Evolutionary conservation across 2,888 invertebrate genomes (phyloP), one percentile per base, ranked within the genome.

Genomic region (Epistrophe eligans): DNA sequence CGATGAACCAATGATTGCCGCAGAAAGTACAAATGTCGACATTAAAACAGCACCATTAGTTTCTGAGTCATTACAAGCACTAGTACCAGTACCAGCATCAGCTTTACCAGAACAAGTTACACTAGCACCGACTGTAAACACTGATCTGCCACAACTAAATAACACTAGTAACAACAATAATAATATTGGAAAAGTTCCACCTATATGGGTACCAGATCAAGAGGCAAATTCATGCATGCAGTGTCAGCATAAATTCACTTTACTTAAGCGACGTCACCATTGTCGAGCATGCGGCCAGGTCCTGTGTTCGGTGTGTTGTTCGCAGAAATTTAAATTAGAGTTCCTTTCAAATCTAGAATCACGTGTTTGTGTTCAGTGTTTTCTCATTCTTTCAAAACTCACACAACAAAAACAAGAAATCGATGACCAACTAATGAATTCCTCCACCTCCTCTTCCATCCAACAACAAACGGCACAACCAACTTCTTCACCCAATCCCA

Each of bases 231-330:
- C 94, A 88, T 98, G 98, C 91, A 96, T 98, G 95, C 95, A 96
- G 89, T 98, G 98, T 91, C 95, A 96, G 84, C 92, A 94, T 60
- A 96, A 95, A 92, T 98, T 98, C 92, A 97, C 96, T 1, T 94
- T 98, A 88, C 94, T 97, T 67, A 96, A 96, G 91, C 94, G 97
- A 57, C 94, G 98, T 48, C 98, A 98, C 93, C 98, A 98, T 92
- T 98, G 98, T 91, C 94, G 98, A 72, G 97, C 97, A 62, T 98
- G 97, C 91, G 97, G 97, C 87, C 95, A 96, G 93, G 96, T 98
- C 4, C 93, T 97, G 19, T 97, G 97, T 92, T 95, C 95, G 38
- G 94, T 95, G 83, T 97, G 97, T 91, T 97, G 97, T 90, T 95
- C 95, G 76, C 94, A 95, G 91, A 96, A 95, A 91, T 95, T 95